Evolutionary conservation across 2,113 vertebrate species (phyloP), one percentile per base, ranked within the genome.

Genomic region (Campylomormyrus numenius): DNA sequence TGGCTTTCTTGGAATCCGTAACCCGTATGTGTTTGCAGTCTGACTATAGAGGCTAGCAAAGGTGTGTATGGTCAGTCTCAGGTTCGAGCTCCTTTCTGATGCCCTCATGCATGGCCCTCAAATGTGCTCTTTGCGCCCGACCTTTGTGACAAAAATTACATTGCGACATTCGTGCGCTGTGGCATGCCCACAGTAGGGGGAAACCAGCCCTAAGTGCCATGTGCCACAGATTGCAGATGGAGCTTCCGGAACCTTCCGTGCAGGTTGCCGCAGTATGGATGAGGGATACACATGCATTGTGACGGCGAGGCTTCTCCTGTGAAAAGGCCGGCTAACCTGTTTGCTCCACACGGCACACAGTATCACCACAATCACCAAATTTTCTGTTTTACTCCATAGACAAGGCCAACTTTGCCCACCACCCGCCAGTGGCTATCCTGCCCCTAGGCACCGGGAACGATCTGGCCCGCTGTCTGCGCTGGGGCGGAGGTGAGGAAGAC

Each of bases 361-460:
- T 8, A 46, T 42, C 42, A 46, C 15, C 10, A 35, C 9, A 87
- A 58, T 42, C 53, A 45, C 53, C 35, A 35, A 17, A 49, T 15
- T 66, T 87, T 17, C 15, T 87, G 31, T 87, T 27, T 66, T 90
- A 90, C 48, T 53, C 19, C 92, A 31, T 93, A 96, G 96, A 96
- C 93, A 96, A 96, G 58, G 93, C 94, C 50, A 95, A 91, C 94
- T 96, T 96, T 87, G 77, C 74, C 15, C 35, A 39, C 24, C 96
- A 97, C 0, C 98, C 98, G 86, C 97, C 98, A 0, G 98, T 99
- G 9, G 98, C 98, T 85, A 98, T 99, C 90, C 96, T 99, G 91
- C 98, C 98, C 0, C 96, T 99, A 92, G 98, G 98, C 87, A 99
- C 98, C 0, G 98, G 98, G 56, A 99, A 99, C 1, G 98, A 99